Evolutionary conservation across 2,797 vertebrate species (phyloP).

Genomic region (Lagocephalus sceleratus): DNA sequence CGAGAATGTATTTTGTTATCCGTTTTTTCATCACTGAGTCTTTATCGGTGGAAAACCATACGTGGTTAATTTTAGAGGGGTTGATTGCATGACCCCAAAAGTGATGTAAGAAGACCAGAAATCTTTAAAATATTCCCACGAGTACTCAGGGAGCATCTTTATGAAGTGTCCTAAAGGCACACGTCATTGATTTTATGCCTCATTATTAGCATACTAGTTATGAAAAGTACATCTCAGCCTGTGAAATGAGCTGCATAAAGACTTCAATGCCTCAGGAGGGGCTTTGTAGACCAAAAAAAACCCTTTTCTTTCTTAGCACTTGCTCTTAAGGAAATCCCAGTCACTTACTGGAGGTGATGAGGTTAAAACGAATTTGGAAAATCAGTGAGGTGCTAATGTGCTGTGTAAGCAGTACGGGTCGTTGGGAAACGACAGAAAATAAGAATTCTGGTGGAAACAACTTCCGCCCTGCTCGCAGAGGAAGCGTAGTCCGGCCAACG

Average conservation of each 20-base stretch:
- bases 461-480: too few species aligned
- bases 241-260: neutral
- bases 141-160: neutral
- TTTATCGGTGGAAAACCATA: neutral
- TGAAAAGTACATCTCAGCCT: neutral
- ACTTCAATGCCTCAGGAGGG: neutral
- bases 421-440: neutral
- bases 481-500: too few species aligned
- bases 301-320: neutral
- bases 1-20: too few species aligned
- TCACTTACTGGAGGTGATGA: neutral
- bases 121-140: neutral
- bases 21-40: too few species aligned
- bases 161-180: neutral
- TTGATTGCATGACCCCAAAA: neutral
- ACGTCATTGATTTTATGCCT: neutral
- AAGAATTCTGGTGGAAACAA: too few species aligned
- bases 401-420: neutral
- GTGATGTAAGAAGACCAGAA: neutral
- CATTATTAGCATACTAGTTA: neutral
- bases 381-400: neutral
- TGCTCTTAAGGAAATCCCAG: neutral
- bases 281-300: neutral
- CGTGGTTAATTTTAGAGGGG: neutral
- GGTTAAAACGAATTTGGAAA: neutral